Conservation (phyloP, 2,113 vertebrate species). For the Pomatorhinus ruficollis region DNA sequence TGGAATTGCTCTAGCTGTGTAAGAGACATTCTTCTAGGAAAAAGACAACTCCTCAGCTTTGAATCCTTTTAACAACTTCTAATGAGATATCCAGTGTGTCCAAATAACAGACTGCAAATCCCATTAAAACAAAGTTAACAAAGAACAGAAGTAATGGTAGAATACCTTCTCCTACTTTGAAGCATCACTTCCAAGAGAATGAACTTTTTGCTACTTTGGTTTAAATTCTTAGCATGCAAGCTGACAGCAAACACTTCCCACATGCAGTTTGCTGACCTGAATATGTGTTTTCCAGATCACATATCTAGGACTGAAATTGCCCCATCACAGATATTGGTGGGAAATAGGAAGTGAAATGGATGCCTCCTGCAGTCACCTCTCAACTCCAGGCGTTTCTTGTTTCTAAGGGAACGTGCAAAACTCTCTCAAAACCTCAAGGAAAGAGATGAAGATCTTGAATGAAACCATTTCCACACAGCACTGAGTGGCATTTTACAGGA, state of each 20-base stretch:
- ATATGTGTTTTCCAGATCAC: neutral
- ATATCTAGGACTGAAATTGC: neutral
- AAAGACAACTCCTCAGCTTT: neutral
- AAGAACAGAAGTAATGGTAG: neutral
- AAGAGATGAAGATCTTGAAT: neutral
- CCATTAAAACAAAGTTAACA: neutral
- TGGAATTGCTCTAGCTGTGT: neutral
- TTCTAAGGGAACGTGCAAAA: neutral
- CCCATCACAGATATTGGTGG: neutral
- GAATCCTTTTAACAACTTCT: neutral
- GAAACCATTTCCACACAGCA: neutral
- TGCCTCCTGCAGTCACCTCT: neutral
- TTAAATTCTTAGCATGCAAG: neutral
- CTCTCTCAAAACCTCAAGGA: neutral
- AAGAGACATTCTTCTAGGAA: neutral
- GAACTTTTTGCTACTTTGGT: neutral
- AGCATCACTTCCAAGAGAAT: neutral
- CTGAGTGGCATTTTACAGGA: neutral
- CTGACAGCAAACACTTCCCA: neutral
- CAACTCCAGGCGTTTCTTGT: neutral
- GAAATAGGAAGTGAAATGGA: neutral
- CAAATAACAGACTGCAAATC: neutral
- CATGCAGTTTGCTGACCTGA: neutral
- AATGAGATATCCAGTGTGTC: neutral
- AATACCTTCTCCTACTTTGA: neutral